phyloP scores from a whole-genome alignment of 2,888 invertebrate genomes.

The Drosophila mettleri region DNA sequence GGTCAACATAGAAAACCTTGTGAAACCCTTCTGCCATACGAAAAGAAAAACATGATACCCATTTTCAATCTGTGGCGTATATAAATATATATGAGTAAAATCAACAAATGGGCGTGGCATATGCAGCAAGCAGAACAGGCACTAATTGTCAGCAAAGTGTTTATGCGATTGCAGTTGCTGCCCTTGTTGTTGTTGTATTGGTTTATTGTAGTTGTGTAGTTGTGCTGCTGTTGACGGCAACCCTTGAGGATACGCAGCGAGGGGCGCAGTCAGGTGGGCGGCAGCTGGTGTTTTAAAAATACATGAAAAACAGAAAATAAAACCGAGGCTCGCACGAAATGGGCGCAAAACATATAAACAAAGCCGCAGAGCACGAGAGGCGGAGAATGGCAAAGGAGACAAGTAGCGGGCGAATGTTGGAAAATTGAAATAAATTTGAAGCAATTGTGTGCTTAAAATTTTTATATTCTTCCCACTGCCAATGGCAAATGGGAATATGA shows the following conservation, averaged over 20 bases:
- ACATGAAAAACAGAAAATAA: conserved; percentile 48
- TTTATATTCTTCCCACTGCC: conserved; percentile 25
- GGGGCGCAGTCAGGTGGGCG: background rate
- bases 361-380: conserved; percentile 18
- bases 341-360: conserved; percentile 61
- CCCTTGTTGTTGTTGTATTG: conserved; percentile 5
- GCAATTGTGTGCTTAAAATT: conserved; percentile 42
- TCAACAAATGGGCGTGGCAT: conserved; percentile 33
- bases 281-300: conserved; percentile 71
- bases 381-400: background rate
- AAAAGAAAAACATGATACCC: too few species aligned
- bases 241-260: conserved; percentile 43
- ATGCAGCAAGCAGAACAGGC: conserved; percentile 51
- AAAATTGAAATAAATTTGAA: conserved; percentile 19
- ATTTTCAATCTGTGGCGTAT: background rate
- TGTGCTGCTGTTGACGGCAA: conserved; percentile 34
- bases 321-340: conserved; percentile 45
- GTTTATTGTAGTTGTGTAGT: conserved; percentile 16
- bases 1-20: too few species aligned
- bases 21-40: too few species aligned
- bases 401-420: background rate
- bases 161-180: conserved; percentile 55
- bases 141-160: conserved; percentile 71
- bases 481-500: conserved; percentile 21
- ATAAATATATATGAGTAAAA: background rate